Percentiles rank a stretch among this genome's conserved stretches.
Evolutionary conservation across 1,140 invertebrate genomes (phyloP).

Genomic region (Schlechtendalia chinensis): DNA sequence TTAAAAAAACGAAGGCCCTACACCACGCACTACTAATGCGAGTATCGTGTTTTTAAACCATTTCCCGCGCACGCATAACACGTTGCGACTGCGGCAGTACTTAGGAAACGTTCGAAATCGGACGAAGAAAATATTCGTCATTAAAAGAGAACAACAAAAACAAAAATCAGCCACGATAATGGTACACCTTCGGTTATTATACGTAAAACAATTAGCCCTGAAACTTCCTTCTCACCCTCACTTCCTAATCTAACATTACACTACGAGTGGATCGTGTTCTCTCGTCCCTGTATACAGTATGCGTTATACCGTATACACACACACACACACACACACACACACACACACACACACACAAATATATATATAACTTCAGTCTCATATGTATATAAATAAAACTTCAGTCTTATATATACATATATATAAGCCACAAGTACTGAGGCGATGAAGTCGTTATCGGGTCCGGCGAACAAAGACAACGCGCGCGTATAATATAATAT

Average conservation of each 20-base stretch:
- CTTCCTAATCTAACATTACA: background rate
- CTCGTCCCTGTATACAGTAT: background rate
- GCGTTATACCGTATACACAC: too few relatives aligned
- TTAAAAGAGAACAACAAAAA: background rate
- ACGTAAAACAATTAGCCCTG: constrained; percentile 22
- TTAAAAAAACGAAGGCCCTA: background rate
- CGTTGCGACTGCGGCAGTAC: background rate
- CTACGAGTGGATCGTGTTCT: background rate
- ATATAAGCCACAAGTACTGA: background rate
- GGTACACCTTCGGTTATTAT: background rate
- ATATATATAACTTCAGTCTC: background rate
- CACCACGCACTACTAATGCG: constrained; percentile 27
- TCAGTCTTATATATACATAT: background rate
- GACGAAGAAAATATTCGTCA: constrained; percentile 1
- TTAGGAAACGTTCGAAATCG: background rate
- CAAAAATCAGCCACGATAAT: constrained; percentile 8
- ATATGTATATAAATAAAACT: background rate
- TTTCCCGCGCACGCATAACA: background rate
- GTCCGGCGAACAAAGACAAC: background rate
- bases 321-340: too few relatives aligned
- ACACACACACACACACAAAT: too few relatives aligned
- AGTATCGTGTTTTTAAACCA: constrained; percentile 31
- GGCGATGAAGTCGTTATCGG: constrained; percentile 17
- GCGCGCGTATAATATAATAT: too few relatives aligned
- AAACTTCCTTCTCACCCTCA: constrained; percentile 7